These are phyloP conservation scores for Geothlypis trichas DNA, from an alignment of 2,113 vertebrate species.

Conservation along the genomic window DNA sequence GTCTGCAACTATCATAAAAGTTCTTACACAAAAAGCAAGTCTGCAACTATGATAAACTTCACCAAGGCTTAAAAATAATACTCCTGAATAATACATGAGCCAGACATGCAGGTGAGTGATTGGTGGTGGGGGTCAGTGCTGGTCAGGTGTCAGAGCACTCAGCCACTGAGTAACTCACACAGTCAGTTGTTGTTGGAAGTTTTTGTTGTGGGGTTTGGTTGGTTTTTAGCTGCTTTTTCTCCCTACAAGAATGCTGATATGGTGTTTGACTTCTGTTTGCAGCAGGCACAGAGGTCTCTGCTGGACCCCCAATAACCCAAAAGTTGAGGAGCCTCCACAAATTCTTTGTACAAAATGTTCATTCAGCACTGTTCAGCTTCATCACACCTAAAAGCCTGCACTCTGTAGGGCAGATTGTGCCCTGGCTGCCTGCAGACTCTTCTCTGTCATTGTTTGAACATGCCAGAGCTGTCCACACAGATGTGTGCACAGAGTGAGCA, in stretches of 20 bases:
- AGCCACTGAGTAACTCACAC: background rate
- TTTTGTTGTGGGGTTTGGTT: background rate
- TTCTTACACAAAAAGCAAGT: background rate
- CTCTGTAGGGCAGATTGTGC: background rate
- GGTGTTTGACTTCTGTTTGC: background rate
- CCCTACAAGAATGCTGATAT: accelerated
- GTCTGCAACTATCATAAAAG: background rate
- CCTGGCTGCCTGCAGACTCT: background rate
- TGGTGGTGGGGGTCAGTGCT: background rate
- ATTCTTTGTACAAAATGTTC: background rate
- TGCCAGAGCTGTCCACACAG: background rate
- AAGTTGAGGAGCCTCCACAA: background rate
- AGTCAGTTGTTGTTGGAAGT: background rate
- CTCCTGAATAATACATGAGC: background rate
- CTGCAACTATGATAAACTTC: background rate
- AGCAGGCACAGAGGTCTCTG: background rate
- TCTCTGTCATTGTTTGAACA: accelerated
- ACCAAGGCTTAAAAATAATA: background rate
- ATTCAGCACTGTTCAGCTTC: background rate
- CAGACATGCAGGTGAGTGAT: background rate
- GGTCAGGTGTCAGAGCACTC: background rate
- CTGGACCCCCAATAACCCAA: accelerated
- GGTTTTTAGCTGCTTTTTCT: background rate
- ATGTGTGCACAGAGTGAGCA: background rate
- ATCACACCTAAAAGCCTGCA: background rate